A percentile compares a stretch with the other conserved stretches of the same genome.
phyloP scores from a whole-genome alignment of 2,888 invertebrate genomes.

The Tryphoninae sp. region DNA sequence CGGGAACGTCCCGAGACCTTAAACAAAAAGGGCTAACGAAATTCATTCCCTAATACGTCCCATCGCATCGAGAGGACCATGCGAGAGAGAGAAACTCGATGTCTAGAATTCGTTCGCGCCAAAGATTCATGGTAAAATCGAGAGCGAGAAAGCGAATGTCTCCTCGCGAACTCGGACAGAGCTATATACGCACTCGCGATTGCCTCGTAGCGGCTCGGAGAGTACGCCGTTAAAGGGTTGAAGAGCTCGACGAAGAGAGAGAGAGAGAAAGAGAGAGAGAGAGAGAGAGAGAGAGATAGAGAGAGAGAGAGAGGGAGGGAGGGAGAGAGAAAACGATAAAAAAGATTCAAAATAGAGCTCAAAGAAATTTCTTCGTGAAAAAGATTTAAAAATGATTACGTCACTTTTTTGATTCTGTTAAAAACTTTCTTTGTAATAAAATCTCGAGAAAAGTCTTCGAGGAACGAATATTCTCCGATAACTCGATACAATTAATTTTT shows the following conservation, averaged over 20 bases:
- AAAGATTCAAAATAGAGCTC: neutral
- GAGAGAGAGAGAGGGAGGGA: neutral
- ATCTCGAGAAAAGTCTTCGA: neutral
- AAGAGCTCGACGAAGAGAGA: slow-evolving; percentile 1
- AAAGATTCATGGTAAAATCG: slow-evolving; percentile 76
- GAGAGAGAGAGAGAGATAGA: neutral
- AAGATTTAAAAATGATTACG: neutral
- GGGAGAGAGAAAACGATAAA: neutral
- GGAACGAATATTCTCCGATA: neutral
- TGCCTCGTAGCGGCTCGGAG: slow-evolving; percentile 6
- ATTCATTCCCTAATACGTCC: slow-evolving; percentile 77
- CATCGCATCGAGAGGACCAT: slow-evolving; percentile 33
- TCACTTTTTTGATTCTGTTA: neutral
- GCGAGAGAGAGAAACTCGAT: slow-evolving; percentile 55
- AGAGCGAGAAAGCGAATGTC: slow-evolving; percentile 42
- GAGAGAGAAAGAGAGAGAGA: neutral
- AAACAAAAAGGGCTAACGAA: slow-evolving; percentile 71
- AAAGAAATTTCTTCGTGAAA: slow-evolving; percentile 9
- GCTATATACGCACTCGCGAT: slow-evolving; percentile 10
- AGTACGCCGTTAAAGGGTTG: slow-evolving; percentile 31
- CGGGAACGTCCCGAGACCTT: slow-evolving; percentile 25
- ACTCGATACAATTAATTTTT: slow-evolving; percentile 11
- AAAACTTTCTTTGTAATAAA: neutral
- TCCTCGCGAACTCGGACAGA: neutral
- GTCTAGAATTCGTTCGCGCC: slow-evolving; percentile 77